Evolutionary conservation across 2,888 invertebrate genomes (phyloP).

Genomic region (Caprella mutica): DNA sequence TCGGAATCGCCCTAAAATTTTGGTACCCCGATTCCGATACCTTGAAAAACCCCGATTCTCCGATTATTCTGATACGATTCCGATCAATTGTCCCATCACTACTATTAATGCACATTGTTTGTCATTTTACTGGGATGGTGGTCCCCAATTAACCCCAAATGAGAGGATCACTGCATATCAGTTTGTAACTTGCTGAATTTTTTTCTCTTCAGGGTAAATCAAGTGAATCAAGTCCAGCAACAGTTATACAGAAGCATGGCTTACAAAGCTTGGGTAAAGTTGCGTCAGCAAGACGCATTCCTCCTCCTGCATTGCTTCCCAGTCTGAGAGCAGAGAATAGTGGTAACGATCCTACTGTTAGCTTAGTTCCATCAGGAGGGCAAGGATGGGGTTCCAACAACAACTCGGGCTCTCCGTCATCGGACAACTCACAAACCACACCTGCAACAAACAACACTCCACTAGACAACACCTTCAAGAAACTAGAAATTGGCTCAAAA

Average conservation of each 20-base stretch:
- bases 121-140: background rate
- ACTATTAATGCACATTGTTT: background rate
- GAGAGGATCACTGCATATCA: background rate
- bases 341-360: constrained; percentile 63
- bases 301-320: constrained; percentile 86
- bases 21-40: no score
- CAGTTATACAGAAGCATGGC: constrained; percentile 93
- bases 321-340: constrained; percentile 93
- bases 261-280: constrained; percentile 99
- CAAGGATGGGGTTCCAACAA: constrained; percentile 57
- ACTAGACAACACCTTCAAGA: background rate
- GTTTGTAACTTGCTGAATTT: constrained; percentile 11
- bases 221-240: constrained; percentile 76
- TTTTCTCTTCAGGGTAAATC: constrained; percentile 60
- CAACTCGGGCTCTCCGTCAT: background rate
- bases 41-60: no score
- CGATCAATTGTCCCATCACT: no score
- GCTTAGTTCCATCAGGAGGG: constrained; percentile 65
- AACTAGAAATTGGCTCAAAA: background rate
- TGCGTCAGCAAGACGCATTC: constrained; percentile 90
- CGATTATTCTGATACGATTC: no score
- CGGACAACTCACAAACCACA: background rate
- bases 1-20: no score
- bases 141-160: no score
- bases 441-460: background rate